These are phyloP conservation scores for Tiaroga cobitis DNA, from an alignment of 2,797 vertebrate species.

Conservation along the genomic window DNA sequence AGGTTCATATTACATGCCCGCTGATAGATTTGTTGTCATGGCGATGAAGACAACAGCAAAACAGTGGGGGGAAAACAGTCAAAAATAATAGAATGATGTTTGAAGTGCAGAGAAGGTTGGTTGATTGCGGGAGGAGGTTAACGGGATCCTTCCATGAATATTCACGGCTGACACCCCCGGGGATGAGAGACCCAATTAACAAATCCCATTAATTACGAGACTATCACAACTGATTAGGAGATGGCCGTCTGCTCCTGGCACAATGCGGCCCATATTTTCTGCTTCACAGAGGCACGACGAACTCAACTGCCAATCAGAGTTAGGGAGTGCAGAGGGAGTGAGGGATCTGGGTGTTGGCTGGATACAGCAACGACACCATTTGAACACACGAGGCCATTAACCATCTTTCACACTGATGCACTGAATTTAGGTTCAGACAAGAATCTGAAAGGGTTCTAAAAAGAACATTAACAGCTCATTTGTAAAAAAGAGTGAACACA, in stretches of 20 bases:
- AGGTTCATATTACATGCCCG: conserved; percentile 47
- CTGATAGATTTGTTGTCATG: conserved; percentile 58
- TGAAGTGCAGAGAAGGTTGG: conserved; percentile 62
- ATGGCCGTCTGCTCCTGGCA: conserved; percentile 71
- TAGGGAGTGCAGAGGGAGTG: conserved; percentile 60
- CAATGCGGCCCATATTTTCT: conserved; percentile 70
- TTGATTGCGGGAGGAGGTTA: conserved; percentile 68
- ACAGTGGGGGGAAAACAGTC: not conserved
- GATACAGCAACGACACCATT: not conserved
- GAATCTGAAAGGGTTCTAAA: conserved; percentile 26
- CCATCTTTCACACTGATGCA: conserved; percentile 6
- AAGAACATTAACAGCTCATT: conserved; percentile 30
- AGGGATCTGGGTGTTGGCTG: conserved; percentile 24
- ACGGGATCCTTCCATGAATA: conserved; percentile 66
- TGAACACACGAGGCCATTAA: conserved; percentile 7
- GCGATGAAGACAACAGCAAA: conserved; percentile 56
- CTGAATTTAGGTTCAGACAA: conserved; percentile 21
- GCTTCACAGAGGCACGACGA: conserved; percentile 65
- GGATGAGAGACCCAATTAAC: conserved; percentile 77
- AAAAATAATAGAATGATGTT: conserved; percentile 52
- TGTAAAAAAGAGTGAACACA: conserved; percentile 30
- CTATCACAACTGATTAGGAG: conserved; percentile 77
- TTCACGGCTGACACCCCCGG: conserved; percentile 67
- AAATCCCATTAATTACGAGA: conserved; percentile 79
- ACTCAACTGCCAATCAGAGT: conserved; percentile 62